Conservation (phyloP, 37 sponge, comb jelly and placozoan species). For the Bolinopsis microptera region DNA sequence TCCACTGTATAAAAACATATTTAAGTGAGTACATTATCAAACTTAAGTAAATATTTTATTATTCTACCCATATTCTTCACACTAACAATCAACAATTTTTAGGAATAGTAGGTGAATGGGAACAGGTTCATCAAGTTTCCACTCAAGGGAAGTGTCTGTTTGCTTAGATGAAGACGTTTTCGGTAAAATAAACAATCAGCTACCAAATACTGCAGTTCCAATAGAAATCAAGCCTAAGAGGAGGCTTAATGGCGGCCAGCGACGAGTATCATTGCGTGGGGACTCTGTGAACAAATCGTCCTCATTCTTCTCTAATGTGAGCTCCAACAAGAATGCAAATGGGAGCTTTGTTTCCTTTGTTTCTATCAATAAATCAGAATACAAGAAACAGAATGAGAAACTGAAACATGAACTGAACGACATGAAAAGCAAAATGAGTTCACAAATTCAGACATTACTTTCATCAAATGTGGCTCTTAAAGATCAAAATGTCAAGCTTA, state of each 20-base stretch:
- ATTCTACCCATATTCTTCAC: no score
- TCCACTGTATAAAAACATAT: no score
- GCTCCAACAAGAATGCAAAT: slow-evolving; percentile 59
- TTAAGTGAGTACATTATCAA: no score
- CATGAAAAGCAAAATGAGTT: slow-evolving; percentile 27
- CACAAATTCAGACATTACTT: slow-evolving; percentile 39
- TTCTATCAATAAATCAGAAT: slow-evolving; percentile 52
- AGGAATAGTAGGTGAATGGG: no score
- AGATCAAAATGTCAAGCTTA: slow-evolving; percentile 32
- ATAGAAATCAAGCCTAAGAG: slow-evolving; percentile 54
- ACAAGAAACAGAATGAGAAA: slow-evolving; percentile 57
- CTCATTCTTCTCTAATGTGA: slow-evolving; percentile 47
- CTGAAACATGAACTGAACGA: slow-evolving; percentile 51
- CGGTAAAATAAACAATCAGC: slow-evolving; percentile 49
- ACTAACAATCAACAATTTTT: no score
- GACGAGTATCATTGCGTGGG: slow-evolving; percentile 39
- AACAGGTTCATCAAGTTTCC: slow-evolving; percentile 22
- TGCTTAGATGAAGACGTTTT: slow-evolving; percentile 54
- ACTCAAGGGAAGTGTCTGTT: background rate
- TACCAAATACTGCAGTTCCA: slow-evolving; percentile 60
- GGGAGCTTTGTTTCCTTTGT: slow-evolving; percentile 49
- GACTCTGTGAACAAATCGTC: slow-evolving; percentile 43
- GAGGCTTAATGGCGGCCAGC: slow-evolving; percentile 9
- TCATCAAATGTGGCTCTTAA: slow-evolving; percentile 41
- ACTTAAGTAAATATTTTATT: no score